Evolutionary conservation across 1,140 invertebrate genomes (phyloP), one percentile per base, ranked within the genome.

Genomic region (Sinella curviseta): DNA sequence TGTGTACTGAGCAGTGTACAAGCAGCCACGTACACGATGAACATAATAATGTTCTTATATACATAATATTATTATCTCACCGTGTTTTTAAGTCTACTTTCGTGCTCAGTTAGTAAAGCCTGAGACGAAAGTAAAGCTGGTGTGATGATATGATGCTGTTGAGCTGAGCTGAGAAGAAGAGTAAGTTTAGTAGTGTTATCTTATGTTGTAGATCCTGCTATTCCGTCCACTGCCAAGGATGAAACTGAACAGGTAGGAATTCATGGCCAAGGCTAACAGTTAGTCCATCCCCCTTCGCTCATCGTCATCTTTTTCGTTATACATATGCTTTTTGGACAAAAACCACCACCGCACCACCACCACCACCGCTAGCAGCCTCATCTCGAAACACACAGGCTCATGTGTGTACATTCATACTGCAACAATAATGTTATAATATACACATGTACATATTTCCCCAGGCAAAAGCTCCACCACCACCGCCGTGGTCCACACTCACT

Each of bases 201-300:
- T 36, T 20, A 48, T 74, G 3, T 12, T 76, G 74, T 30, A 20
- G 74, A 76, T n/a, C 31, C 60, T 82, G 70, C 70, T 74, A 35
- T 74, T 74, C 80, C 76, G 67, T 82, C 79, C 82, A 83, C 78
- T 83, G 77, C 79, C 82, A 83, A 83, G 82, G 80, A 83, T 83
- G 77, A 82, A 48, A 83, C 82, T 83, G 82, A 83, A 83, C 82
- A 83, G 82, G 82, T 82, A 83, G 33, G 82, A 77, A 83, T 82
- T 83, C 82, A 83, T 81, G 81, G 81, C 82, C 82, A 83, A 83
- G 82, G 82, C 82, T 82, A 83, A 81, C 80, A 82, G 81, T 83
- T 80, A 80, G 76, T 75, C 39, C 79, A 74, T 74, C 79, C 76
- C 79, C 76, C 76, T 48, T 74, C 54, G 24, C 30, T 36, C 30